These are phyloP conservation scores for Melanocharis versteri DNA, from an alignment of 2,113 vertebrate genomes.

Conservation along the genomic window DNA sequence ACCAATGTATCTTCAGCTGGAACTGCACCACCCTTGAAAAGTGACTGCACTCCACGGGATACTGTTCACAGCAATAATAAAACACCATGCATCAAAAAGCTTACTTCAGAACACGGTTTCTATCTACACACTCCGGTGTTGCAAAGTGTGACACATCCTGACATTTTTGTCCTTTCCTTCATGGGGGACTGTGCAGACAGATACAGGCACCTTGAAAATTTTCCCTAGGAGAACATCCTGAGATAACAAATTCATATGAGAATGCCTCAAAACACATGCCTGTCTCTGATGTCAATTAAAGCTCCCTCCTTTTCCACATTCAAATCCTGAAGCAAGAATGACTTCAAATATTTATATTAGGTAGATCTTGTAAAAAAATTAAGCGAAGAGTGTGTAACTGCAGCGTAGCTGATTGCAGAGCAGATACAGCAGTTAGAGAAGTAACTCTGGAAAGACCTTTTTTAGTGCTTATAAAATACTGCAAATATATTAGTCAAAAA, in stretches of 20 bases:
- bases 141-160: not conserved
- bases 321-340: not conserved
- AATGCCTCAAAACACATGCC: not conserved
- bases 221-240: not conserved
- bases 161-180: not conserved
- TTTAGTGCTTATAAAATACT: not conserved
- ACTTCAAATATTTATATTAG: not conserved
- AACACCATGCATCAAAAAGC: not conserved
- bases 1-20: not conserved
- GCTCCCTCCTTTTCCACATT: not conserved
- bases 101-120: not conserved
- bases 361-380: not conserved
- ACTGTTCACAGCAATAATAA: not conserved
- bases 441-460: not conserved
- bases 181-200: not conserved
- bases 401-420: not conserved
- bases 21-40: not conserved
- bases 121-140: not conserved
- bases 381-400: not conserved
- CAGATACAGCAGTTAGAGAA: not conserved
- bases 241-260: not conserved
- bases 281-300: not conserved
- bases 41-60: not conserved
- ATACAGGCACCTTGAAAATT: not conserved
- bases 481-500: not conserved